Evolutionary conservation across 1,140 invertebrate genomes (phyloP).

Genomic region (Choristoneura fumiferana): DNA sequence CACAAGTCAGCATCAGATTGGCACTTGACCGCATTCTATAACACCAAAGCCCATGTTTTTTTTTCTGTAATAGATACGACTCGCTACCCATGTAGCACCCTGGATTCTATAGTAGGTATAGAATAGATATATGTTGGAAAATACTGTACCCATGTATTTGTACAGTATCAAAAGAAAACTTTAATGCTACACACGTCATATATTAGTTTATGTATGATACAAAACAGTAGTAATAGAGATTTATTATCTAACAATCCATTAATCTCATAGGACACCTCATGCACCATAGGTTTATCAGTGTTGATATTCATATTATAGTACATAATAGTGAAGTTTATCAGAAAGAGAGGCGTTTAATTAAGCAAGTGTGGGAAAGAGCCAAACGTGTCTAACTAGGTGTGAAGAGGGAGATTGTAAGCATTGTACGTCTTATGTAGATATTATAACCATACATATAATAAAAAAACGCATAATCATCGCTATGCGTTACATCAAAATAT

Average conservation of each 20-base stretch:
- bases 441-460: neutral
- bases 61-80: neutral
- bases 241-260: slow-evolving; percentile 51
- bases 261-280: slow-evolving; percentile 53
- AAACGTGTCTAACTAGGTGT: slow-evolving; percentile 42
- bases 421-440: neutral
- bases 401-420: slow-evolving; percentile 23
- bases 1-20: too few relatives aligned
- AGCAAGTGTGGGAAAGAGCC: slow-evolving; percentile 42
- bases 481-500: slow-evolving; percentile 6
- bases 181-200: slow-evolving; percentile 36
- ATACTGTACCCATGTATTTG: slow-evolving; percentile 32
- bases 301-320: slow-evolving; percentile 33
- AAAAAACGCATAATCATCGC: neutral
- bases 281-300: slow-evolving; percentile 54
- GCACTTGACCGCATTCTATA: too few relatives aligned
- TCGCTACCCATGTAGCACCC: slow-evolving; percentile 34
- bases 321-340: slow-evolving; percentile 27
- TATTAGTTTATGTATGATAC: slow-evolving; percentile 42
- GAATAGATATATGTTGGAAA: slow-evolving; percentile 20
- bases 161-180: slow-evolving; percentile 33
- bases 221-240: slow-evolving; percentile 42
- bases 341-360: slow-evolving; percentile 23
- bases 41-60: too few relatives aligned
- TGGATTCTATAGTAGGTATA: slow-evolving; percentile 27